Conservation (phyloP, 1,140 invertebrate genomes). For the Nasonia giraulti region DNA sequence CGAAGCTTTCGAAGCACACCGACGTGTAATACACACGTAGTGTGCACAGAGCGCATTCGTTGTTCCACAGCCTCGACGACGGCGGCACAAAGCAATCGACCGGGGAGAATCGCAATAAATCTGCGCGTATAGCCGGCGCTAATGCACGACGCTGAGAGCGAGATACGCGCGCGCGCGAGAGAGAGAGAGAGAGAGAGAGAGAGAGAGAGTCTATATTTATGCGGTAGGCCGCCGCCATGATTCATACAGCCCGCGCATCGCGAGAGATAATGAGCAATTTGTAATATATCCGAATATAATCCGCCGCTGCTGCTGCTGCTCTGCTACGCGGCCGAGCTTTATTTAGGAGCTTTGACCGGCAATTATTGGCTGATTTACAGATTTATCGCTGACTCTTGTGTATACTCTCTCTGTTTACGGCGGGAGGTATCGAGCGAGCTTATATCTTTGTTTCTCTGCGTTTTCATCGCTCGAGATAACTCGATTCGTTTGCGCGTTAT, state of each 20-base stretch:
- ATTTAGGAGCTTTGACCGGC: constrained; percentile 48
- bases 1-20: too few relatives aligned
- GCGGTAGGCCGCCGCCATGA: constrained; percentile 60
- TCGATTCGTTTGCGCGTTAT: not conserved
- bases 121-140: constrained; percentile 58
- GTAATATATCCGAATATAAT: constrained; percentile 71
- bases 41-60: too few relatives aligned
- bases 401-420: not conserved
- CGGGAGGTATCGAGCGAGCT: not conserved
- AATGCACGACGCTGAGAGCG: constrained; percentile 66
- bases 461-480: not conserved
- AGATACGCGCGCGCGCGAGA: constrained; percentile 60
- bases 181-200: constrained; percentile 41
- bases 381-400: constrained; percentile 46
- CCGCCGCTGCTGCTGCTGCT: constrained; percentile 48
- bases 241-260: constrained; percentile 65
- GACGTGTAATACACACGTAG: not conserved
- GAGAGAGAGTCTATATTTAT: constrained; percentile 64
- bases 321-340: constrained; percentile 39
- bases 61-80: constrained; percentile 44
- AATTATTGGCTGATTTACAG: constrained; percentile 42
- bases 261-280: constrained; percentile 73
- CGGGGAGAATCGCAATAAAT: constrained; percentile 73
- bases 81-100: constrained; percentile 67
- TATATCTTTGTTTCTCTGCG: not conserved